A percentile compares a stretch with the other conserved stretches of the same genome.
These are phyloP conservation scores for Crossaster papposus DNA, from an alignment of 53 echinoderm and acorn worm species.

Conservation along the genomic window DNA sequence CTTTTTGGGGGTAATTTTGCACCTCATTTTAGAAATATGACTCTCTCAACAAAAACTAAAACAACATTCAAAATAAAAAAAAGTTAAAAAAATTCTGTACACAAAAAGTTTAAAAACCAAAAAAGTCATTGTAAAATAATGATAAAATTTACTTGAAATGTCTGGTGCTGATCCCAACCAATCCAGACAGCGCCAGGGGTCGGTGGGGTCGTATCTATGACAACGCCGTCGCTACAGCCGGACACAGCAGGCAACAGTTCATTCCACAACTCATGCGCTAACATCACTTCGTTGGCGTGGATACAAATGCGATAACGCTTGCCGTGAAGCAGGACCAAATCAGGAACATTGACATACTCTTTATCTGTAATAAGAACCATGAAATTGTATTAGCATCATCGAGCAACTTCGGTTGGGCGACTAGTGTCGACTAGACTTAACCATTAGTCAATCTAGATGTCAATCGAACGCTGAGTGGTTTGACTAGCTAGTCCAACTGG, in stretches of 20 bases:
- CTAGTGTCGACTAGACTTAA: too few species aligned
- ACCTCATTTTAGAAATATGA: too few species aligned
- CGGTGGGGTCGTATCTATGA: conserved; percentile 62
- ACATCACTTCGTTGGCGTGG: conserved; percentile 49
- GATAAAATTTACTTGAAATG: conserved; percentile 40
- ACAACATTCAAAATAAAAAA: too few species aligned
- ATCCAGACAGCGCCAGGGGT: conserved; percentile 56
- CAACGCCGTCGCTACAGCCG: conserved; percentile 57
- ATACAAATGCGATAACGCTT: conserved; percentile 65
- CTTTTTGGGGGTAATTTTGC: too few species aligned
- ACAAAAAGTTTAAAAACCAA: too few species aligned
- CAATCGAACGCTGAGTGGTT: too few species aligned
- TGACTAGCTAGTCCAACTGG: too few species aligned
- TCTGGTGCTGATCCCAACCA: conserved; percentile 45
- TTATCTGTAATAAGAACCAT: conserved; percentile 33
- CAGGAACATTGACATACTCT: conserved; percentile 58
- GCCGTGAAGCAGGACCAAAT: conserved; percentile 49
- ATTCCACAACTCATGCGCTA: conserved; percentile 43
- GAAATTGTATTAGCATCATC: too few species aligned
- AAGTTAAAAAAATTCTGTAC: too few species aligned
- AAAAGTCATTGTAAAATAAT: background rate
- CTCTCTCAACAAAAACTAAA: too few species aligned
- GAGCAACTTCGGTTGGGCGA: too few species aligned
- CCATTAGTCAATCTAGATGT: too few species aligned
- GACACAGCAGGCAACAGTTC: conserved; percentile 57